phyloP scores from a whole-genome alignment of 2,888 invertebrate species.

The Phengaris arion region DNA sequence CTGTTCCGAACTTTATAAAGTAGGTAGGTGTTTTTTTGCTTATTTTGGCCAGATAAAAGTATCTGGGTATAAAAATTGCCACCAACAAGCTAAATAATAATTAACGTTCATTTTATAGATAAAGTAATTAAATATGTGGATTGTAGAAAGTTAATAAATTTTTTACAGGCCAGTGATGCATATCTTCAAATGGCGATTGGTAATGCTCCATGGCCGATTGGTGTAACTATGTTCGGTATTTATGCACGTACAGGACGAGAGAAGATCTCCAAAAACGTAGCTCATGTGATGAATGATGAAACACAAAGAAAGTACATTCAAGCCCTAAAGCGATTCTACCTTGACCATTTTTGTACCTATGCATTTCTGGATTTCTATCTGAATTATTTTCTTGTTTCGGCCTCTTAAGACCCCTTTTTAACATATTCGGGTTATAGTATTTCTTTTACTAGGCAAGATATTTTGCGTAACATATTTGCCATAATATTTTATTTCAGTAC shows the following conservation, averaged over 20 bases:
- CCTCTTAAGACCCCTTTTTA: too few species aligned
- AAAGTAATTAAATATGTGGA: too few species aligned
- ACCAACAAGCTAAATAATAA: too few species aligned
- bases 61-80: too few species aligned
- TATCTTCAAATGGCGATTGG: slow-evolving; percentile 99
- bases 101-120: too few species aligned
- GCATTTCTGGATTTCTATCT: too few species aligned
- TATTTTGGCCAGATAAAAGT: too few species aligned
- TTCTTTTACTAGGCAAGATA: neutral
- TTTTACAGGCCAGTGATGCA: slow-evolving; percentile 92
- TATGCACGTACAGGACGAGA: slow-evolving; percentile 99
- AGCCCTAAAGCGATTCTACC: slow-evolving; percentile 92
- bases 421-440: too few species aligned
- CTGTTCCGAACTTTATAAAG: too few species aligned
- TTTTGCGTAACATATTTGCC: slow-evolving; percentile 7
- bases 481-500: neutral
- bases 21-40: too few species aligned
- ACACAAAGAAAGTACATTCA: slow-evolving; percentile 99
- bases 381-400: too few species aligned
- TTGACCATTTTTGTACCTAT: too few species aligned
- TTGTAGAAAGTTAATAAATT: slow-evolving; percentile 28
- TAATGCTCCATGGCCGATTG: slow-evolving; percentile 99
- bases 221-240: slow-evolving; percentile 99
- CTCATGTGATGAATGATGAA: slow-evolving; percentile 99
- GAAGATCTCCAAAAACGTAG: slow-evolving; percentile 99